Percentiles rank a stretch among this genome's conserved stretches.
Evolutionary conservation across 2,888 invertebrate species (phyloP).

Genomic region (Chymomyza caudatula): DNA sequence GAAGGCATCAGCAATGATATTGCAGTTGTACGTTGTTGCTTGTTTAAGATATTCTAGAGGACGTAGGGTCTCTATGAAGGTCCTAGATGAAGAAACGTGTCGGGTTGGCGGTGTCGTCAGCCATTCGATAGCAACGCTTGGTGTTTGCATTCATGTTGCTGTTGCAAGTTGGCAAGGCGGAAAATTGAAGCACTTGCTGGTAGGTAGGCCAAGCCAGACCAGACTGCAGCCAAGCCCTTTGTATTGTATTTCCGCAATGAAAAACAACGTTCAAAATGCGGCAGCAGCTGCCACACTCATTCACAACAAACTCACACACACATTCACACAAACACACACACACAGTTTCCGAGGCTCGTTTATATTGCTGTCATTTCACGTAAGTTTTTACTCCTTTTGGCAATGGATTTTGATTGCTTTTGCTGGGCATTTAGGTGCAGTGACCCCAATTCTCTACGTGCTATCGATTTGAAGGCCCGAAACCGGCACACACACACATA

Average conservation of each 20-base stretch:
- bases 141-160: not conserved
- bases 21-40: constrained; percentile 52
- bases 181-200: constrained; percentile 64
- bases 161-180: constrained; percentile 60
- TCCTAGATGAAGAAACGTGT: not conserved
- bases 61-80: not conserved
- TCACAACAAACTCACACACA: not conserved
- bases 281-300: not conserved
- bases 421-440: constrained; percentile 63
- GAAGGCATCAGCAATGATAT: constrained; percentile 48
- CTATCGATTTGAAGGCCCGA: constrained; percentile 62
- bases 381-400: constrained; percentile 42
- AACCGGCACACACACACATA: not conserved
- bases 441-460: constrained; percentile 72
- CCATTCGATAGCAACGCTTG: too few species aligned
- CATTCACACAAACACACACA: not conserved
- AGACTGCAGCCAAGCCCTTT: constrained; percentile 17
- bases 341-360: not conserved
- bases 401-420: constrained; percentile 71
- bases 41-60: not conserved
- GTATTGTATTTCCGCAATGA: constrained; percentile 43
- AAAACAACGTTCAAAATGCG: constrained; percentile 33
- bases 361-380: not conserved
- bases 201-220: not conserved
- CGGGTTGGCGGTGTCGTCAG: not conserved